A percentile compares a stretch with the other conserved stretches of the same genome.
phyloP scores from a whole-genome alignment of 2,113 vertebrate genomes.

The Salvelinus sp. region DNA sequence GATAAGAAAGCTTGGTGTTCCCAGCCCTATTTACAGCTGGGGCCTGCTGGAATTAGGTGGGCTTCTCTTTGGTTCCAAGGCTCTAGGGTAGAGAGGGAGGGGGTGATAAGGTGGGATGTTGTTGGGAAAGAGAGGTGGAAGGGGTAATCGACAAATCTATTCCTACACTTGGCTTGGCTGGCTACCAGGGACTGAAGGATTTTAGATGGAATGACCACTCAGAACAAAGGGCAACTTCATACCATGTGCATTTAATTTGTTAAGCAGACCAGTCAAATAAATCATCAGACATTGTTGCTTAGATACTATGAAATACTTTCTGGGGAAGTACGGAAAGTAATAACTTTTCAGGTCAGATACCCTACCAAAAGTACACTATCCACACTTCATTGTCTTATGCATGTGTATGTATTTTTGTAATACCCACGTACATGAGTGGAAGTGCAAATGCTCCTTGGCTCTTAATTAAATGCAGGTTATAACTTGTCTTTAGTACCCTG shows the following conservation, averaged over 20 bases:
- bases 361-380: too few species aligned
- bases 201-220: slow-evolving; percentile 28
- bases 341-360: too few species aligned
- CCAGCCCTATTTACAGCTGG: slow-evolving; percentile 23
- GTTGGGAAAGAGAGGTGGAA: slow-evolving; percentile 8
- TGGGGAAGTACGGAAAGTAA: too few species aligned
- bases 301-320: neutral
- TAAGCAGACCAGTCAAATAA: neutral
- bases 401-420: neutral
- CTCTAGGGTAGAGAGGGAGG: slow-evolving; percentile 1
- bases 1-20: slow-evolving; percentile 30
- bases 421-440: neutral
- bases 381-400: too few species aligned
- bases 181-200: slow-evolving; percentile 28
- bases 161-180: slow-evolving; percentile 16
- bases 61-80: slow-evolving; percentile 2
- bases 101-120: neutral
- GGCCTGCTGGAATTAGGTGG: slow-evolving; percentile 17
- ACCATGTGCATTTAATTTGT: neutral
- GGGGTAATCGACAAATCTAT: slow-evolving; percentile 42
- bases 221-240: slow-evolving; percentile 11
- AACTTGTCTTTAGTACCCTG: slow-evolving; percentile 18
- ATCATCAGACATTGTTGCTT: neutral
- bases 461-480: slow-evolving; percentile 8
- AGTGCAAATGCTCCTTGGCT: neutral